phyloP scores from a whole-genome alignment of 2,113 vertebrate genomes.

The Enhydra lutris region DNA sequence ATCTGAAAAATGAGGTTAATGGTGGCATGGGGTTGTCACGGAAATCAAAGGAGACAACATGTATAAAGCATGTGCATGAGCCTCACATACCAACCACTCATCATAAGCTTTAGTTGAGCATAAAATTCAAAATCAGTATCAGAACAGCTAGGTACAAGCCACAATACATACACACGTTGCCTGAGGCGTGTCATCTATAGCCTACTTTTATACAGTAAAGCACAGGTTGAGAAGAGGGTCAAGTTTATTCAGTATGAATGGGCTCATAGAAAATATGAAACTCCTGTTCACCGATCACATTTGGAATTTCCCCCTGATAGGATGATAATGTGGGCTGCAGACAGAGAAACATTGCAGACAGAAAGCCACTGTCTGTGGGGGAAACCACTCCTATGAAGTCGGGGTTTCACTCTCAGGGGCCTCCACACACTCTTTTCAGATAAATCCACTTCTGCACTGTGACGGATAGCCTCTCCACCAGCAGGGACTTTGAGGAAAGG shows the following conservation, averaged over 20 bases:
- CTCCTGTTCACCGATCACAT: slow-evolving; percentile 10
- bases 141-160: neutral
- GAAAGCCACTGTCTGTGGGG: neutral
- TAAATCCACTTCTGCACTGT: neutral
- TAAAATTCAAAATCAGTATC: neutral
- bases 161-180: neutral
- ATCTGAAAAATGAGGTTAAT: neutral
- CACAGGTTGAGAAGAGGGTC: neutral
- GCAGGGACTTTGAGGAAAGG: neutral
- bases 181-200: neutral
- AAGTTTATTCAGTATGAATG: neutral
- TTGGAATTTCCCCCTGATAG: neutral
- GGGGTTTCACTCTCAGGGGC: neutral
- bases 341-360: neutral
- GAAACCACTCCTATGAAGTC: neutral
- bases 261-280: slow-evolving; percentile 44
- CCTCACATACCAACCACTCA: neutral
- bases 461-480: neutral
- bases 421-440: neutral
- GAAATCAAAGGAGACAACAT: neutral
- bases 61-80: neutral
- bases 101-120: neutral
- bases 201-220: slow-evolving; percentile 19
- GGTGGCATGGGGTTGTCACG: neutral
- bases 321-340: neutral